Evolutionary conservation across 2,113 vertebrate species (phyloP), one percentile per base, ranked within the genome.

Genomic region (Taurulus bubalis): DNA sequence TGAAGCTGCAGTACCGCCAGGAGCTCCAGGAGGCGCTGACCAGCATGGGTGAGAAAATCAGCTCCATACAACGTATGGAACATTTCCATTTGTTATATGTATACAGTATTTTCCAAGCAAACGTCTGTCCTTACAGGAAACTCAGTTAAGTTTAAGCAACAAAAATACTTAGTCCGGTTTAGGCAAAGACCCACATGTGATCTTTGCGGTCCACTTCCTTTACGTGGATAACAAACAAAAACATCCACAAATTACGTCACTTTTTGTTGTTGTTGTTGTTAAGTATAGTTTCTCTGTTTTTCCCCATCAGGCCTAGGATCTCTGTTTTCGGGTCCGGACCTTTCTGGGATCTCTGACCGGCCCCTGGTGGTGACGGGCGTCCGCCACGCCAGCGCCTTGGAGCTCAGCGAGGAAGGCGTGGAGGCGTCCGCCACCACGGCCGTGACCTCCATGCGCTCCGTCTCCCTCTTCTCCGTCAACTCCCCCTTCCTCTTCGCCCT

Each of bases 401-500:
- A 97, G 74, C 93, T 98, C 38, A 95, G 93, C 0, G 98, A 99
- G 80, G 96, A 95, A 0, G 98, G 97, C 0, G 95, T 96, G 18
- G 94, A 98, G 87, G 97, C 97, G 0, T 94, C 97, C 0, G 97
- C 96, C 0, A 93, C 93, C 18, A 97, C 97, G 2, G 82, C 93
- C 0, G 79, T 92, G 0, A 72, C 95, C 0, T 45, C 90, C 30
- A 94, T 93, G 22, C 97, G 97, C 87, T 96, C 97, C 0, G 58
- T 93, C 58, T 95, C 95, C 36, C 86, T 80, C 71, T 97, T 97
- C 88, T 90, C 79, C 0, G 90, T 97, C 1, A 96, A 97, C 91
- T 95, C 94, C 10, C 97, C 98, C 1, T 98, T 98, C 63, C 1
- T 97, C 66, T 97, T 98, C 58, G 76, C 96, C 42, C 88, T 98